Conservation (phyloP, 2,113 vertebrate genomes). For the Chiloscyllium plagiosum region DNA sequence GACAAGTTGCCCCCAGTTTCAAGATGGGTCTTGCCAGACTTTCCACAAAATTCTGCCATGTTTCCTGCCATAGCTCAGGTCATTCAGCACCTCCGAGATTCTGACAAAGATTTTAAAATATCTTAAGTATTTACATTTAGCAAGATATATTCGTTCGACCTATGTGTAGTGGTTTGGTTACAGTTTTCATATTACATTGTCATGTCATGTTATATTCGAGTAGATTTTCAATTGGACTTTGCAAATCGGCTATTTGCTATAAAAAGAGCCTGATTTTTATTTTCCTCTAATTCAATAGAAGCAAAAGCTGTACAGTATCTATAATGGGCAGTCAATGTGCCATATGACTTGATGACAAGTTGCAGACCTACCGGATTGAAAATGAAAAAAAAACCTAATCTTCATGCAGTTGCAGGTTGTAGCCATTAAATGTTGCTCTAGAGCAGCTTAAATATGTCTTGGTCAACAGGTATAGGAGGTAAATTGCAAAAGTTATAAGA, state of each 20-base stretch:
- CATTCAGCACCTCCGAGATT: too few relatives aligned
- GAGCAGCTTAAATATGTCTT: neutral
- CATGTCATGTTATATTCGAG: neutral
- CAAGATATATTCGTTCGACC: neutral
- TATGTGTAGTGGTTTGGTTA: neutral
- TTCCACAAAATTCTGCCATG: neutral
- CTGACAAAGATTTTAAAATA: neutral
- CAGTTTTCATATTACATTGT: neutral
- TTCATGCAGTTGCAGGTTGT: neutral
- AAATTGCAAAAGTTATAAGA: neutral
- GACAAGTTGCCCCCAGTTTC: too few relatives aligned
- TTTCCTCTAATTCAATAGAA: neutral
- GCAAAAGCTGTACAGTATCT: neutral
- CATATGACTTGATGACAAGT: neutral
- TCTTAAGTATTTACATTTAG: neutral
- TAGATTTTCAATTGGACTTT: neutral
- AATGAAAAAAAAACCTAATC: neutral
- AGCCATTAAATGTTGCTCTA: neutral
- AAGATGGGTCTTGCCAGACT: too few relatives aligned
- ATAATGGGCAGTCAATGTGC: neutral
- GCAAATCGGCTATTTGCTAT: neutral
- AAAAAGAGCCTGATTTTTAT: neutral
- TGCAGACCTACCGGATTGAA: neutral
- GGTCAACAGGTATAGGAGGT: neutral
- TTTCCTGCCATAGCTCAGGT: neutral